Base-by-base conservation (phyloP, 2,888 invertebrate species). In the Lasioglossum vierecki region DNA sequence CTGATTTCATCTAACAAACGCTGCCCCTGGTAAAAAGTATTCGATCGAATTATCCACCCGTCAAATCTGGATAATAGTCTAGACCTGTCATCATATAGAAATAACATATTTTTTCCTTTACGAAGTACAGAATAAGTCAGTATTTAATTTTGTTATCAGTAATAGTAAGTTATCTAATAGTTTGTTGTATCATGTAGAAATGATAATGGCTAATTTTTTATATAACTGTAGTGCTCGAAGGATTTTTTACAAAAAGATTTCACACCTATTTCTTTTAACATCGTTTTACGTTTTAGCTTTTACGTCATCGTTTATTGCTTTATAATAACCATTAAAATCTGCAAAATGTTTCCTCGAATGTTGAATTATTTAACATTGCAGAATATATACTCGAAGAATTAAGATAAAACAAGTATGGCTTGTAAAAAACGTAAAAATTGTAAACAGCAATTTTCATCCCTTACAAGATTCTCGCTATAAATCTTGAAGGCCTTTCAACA, bases 1-100 rank as follows among this genome's bases (percentile, higher is more conserved):
- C 86, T 81, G 86, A 89, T 88, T 89, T 91, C 88, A 86, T 81
- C 88, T 87, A 88, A 88, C 87, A 83, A 30, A 11, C 68, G 68
- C 63, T 63, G 8, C 30, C 30, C 15, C 30, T 63, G 63, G 63
- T 35, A 18, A 63, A 63, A 63, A 18, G 63, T 63, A 22, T 39
- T 68, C 68, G 39, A 68, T 68, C 68, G 44, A 79, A 8, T 57
- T 57, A 9, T n/a, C n/a, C n/a, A 1, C n/a, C 4, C n/a, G 57
- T 57, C 57, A 57, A n/a, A 57, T 3, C n/a, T n/a, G 22, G 4
- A 46, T 0, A 4, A 46, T 46, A 15, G 4, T 46, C 44, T 44
- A 44, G 44, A 44, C 11, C 44, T 4, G 44, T 44, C 13, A 13
- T 44, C 44, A 46, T 6, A 18, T 18, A 6, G 2, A 22, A 49